These are phyloP conservation scores for Sternotherus odoratus DNA, from an alignment of 2,797 vertebrate species.

Conservation along the genomic window DNA sequence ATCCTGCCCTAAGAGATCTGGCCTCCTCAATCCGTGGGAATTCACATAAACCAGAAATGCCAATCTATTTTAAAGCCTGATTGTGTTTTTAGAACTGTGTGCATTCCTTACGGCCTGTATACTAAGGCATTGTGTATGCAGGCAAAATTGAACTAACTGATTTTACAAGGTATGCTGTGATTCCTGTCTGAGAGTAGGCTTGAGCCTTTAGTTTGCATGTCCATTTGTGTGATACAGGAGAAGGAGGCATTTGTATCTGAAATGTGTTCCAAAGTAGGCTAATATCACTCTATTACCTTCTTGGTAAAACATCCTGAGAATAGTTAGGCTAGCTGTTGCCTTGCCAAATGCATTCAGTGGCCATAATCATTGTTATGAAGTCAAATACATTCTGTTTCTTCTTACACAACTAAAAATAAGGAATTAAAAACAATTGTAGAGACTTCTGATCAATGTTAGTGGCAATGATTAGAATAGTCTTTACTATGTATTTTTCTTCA, in stretches of 20 bases:
- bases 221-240: neutral
- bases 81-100: neutral
- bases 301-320: neutral
- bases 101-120: neutral
- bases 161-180: neutral
- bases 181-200: neutral
- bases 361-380: neutral
- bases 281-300: neutral
- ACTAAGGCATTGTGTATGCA: neutral
- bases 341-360: neutral
- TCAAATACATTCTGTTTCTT: neutral
- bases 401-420: neutral
- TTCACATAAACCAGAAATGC: neutral
- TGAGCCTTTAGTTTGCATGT: neutral
- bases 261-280: neutral
- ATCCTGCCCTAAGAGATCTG: neutral
- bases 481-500: neutral
- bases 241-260: neutral
- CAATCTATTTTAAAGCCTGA: neutral
- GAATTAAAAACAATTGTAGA: neutral
- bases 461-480: neutral
- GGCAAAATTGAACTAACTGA: neutral
- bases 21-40: no score
- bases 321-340: neutral
- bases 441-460: neutral